Percentiles rank a stretch among this genome's conserved stretches.
Evolutionary conservation across 1,140 invertebrate genomes (phyloP).

Genomic region (Drosophila sulfurigaster): DNA sequence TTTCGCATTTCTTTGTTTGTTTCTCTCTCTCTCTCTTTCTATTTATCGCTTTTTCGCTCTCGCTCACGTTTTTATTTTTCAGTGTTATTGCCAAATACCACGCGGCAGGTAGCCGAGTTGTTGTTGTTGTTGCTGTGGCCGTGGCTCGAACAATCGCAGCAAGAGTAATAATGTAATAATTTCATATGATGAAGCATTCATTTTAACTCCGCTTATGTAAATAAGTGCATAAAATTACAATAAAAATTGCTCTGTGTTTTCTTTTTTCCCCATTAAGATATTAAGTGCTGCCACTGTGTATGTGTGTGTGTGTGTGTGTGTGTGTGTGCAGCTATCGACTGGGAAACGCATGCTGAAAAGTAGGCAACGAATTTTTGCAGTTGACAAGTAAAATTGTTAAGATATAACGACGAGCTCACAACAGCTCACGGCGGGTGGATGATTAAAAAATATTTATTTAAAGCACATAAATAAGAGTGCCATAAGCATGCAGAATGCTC

Average conservation of each 20-base stretch:
- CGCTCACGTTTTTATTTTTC: constrained; percentile 4
- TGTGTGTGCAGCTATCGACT: constrained; percentile 4
- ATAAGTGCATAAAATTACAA: constrained; percentile 80
- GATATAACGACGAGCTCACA: constrained; percentile 35
- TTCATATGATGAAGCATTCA: constrained; percentile 73
- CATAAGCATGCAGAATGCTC: not conserved
- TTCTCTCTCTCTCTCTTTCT: not conserved
- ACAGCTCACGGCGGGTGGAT: not conserved
- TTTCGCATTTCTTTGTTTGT: constrained; percentile 3
- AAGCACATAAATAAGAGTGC: not conserved
- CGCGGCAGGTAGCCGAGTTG: constrained; percentile 14
- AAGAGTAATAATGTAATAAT: constrained; percentile 78
- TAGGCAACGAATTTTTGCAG: constrained; percentile 24
- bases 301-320: not conserved
- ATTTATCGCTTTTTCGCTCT: not conserved
- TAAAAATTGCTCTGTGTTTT: constrained; percentile 46
- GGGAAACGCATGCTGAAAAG: constrained; percentile 12
- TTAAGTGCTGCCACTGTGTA: constrained; percentile 46
- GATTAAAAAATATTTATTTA: constrained; percentile 29
- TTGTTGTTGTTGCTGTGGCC: constrained; percentile 9
- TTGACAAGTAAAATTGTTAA: constrained; percentile 51
- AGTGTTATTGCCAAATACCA: constrained; percentile 63
- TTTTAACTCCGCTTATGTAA: constrained; percentile 79
- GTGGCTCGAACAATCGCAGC: constrained; percentile 27
- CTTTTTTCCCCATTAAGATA: constrained; percentile 65